phyloP scores from a whole-genome alignment of 2,797 vertebrate genomes.

The Etheostoma nigrum region DNA sequence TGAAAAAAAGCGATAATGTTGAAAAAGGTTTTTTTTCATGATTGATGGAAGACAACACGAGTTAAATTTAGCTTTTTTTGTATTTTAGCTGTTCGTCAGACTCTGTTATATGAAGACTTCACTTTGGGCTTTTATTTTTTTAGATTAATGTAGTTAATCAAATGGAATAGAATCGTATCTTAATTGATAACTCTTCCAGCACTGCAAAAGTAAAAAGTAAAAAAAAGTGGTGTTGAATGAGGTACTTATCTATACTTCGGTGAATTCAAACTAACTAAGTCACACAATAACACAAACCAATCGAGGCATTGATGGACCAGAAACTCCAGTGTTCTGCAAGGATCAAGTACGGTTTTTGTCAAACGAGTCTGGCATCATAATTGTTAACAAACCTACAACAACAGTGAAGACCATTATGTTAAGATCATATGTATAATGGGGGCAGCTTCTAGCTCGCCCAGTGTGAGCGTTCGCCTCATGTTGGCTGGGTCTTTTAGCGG shows the following conservation, averaged over 20 bases:
- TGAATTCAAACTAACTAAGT: too few species aligned
- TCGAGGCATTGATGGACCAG: too few species aligned
- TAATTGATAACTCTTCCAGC: not conserved
- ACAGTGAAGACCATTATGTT: not conserved
- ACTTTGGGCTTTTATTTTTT: not conserved
- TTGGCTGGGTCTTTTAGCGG: too few species aligned
- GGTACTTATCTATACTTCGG: too few species aligned
- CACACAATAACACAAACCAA: too few species aligned
- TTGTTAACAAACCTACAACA: not conserved
- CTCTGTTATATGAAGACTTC: not conserved
- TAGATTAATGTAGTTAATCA: not conserved
- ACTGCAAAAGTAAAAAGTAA: not conserved
- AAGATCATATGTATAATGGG: not conserved
- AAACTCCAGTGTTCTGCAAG: too few species aligned
- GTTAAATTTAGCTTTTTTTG: not conserved
- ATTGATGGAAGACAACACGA: too few species aligned
- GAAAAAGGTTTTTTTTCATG: too few species aligned
- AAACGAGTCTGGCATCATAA: not conserved
- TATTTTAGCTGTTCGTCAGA: slow-evolving; percentile 1
- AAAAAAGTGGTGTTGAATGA: too few species aligned
- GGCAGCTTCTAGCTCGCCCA: not conserved
- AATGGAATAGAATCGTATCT: not conserved
- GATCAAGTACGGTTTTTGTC: too few species aligned
- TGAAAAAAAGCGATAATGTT: too few species aligned
- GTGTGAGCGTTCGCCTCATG: too few species aligned